These are phyloP conservation scores for Wasmannia auropunctata DNA, from an alignment of 1,140 invertebrate genomes.

Conservation along the genomic window DNA sequence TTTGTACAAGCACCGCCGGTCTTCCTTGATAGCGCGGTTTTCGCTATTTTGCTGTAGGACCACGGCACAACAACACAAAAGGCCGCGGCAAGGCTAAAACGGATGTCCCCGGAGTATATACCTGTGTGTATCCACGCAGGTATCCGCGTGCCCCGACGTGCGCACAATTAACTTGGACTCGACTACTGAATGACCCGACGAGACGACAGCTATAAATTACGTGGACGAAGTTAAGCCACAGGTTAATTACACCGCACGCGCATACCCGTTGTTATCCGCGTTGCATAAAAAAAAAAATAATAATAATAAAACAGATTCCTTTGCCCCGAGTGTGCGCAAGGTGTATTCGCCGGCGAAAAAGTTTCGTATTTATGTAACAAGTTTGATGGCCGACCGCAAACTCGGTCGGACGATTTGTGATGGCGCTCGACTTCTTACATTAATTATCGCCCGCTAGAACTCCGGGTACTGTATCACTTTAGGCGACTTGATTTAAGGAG, in stretches of 20 bases:
- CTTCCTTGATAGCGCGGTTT: conserved; percentile 68
- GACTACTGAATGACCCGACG: conserved; percentile 35
- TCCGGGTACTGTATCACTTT: conserved; percentile 33
- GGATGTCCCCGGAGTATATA: conserved; percentile 59
- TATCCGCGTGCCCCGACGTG: conserved; percentile 18
- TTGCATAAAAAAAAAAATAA: not conserved
- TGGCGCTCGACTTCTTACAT: conserved; percentile 39
- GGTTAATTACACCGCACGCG: conserved; percentile 37
- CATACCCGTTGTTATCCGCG: conserved; percentile 5
- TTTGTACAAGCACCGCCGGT: conserved; percentile 67
- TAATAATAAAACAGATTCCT: conserved; percentile 18
- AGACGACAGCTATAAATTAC: conserved; percentile 41
- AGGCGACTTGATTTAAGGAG: conserved; percentile 52
- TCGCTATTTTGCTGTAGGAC: conserved; percentile 65
- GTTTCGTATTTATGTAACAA: conserved; percentile 59
- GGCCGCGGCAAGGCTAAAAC: conserved; percentile 55
- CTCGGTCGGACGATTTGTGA: conserved; percentile 47
- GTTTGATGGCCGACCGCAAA: conserved; percentile 43
- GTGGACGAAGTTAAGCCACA: conserved; percentile 41
- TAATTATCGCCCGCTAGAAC: conserved; percentile 23
- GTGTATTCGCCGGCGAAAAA: not conserved
- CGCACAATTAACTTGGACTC: conserved; percentile 64
- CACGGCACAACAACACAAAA: conserved; percentile 69
- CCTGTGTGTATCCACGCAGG: conserved; percentile 60
- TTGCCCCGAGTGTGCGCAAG: not conserved